Evolutionary conservation across 2,113 vertebrate species (phyloP).

Genomic region (Engystomops pustulosus): DNA sequence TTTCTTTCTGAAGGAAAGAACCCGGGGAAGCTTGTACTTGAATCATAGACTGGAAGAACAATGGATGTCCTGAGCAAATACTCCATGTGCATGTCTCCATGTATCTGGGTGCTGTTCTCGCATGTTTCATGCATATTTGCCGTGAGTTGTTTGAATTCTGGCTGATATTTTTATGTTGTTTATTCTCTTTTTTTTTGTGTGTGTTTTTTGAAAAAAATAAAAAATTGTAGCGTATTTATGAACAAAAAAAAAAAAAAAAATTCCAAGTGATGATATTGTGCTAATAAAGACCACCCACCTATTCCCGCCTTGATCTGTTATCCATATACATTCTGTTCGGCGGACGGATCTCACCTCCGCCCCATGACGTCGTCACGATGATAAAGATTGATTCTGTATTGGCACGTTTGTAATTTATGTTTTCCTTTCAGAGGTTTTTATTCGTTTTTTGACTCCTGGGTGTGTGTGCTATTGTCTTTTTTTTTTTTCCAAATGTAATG

Average conservation of each 20-base stretch:
- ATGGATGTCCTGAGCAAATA: constrained; percentile 57
- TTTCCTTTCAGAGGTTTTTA: constrained; percentile 58
- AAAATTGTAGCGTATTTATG: constrained; percentile 63
- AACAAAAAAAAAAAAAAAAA: too few species aligned
- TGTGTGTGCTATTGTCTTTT: constrained; percentile 54
- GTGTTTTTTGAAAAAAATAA: too few species aligned
- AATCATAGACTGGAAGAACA: constrained; percentile 52
- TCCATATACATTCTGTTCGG: constrained; percentile 36
- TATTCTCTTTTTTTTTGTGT: constrained; percentile 65
- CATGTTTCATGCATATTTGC: constrained; percentile 64
- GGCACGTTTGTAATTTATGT: constrained; percentile 72
- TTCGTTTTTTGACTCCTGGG: constrained; percentile 56
- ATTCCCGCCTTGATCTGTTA: not conserved
- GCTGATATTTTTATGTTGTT: constrained; percentile 19
- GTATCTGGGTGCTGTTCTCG: constrained; percentile 64
- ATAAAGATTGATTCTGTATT: constrained; percentile 58
- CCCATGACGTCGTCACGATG: too few species aligned
- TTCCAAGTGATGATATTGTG: constrained; percentile 57
- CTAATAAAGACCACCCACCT: constrained; percentile 24
- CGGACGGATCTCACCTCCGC: constrained; percentile 68
- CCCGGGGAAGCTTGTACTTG: constrained; percentile 30
- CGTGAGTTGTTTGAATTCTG: constrained; percentile 49
- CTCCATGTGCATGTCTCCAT: constrained; percentile 65
- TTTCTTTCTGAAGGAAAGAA: constrained; percentile 40
- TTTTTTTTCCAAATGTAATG: constrained; percentile 66